Conservation (phyloP, 2,113 vertebrate genomes). For the Apus apus region DNA sequence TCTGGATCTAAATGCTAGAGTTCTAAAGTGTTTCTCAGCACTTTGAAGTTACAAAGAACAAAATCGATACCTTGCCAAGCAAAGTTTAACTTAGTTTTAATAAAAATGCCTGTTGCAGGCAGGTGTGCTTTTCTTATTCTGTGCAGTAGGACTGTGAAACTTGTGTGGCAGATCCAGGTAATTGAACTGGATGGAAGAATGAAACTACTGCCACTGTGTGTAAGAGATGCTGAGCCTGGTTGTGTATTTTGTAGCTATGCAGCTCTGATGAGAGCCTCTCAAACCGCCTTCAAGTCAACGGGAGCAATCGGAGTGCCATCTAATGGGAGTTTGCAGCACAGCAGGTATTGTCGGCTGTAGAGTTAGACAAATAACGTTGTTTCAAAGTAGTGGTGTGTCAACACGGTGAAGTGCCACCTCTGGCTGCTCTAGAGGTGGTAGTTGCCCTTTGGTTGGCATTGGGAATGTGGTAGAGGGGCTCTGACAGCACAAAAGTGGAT, state of each 20-base stretch:
- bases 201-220: not conserved
- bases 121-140: not conserved
- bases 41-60: not conserved
- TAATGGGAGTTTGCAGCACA: constrained; percentile 62
- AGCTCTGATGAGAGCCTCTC: constrained; percentile 76
- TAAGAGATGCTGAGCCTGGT: not conserved
- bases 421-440: not conserved
- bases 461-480: not conserved
- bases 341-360: constrained; percentile 71
- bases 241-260: constrained; percentile 72
- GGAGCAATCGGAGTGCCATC: constrained; percentile 60
- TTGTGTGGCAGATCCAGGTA: not conserved
- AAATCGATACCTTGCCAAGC: not conserved
- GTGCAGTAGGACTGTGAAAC: not conserved
- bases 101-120: not conserved
- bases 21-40: not conserved
- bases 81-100: not conserved
- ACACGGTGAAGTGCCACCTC: accelerated
- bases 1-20: not conserved
- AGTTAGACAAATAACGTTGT: not conserved
- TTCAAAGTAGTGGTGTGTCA: not conserved
- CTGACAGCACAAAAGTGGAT: not conserved
- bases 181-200: not conserved
- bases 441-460: not conserved
- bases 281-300: constrained; percentile 26